phyloP scores from a whole-genome alignment of 2,888 invertebrate species.

The Fragum whitleyi region DNA sequence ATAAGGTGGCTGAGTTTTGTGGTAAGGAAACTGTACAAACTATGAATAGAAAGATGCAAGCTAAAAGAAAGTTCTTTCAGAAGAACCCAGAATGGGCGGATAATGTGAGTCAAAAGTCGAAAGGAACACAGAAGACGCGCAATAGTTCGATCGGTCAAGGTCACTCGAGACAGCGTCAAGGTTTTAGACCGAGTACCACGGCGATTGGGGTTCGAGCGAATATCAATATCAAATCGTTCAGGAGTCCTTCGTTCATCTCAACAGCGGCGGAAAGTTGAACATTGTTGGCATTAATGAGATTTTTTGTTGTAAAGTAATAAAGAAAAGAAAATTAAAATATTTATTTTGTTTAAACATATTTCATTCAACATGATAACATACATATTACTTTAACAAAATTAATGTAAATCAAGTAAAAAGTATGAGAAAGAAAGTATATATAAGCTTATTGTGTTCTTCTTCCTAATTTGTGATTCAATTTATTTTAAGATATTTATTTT shows the following conservation, averaged over 20 bases:
- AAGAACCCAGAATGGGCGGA: slow-evolving; percentile 39
- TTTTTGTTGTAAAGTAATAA: too few relatives aligned
- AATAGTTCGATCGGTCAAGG: neutral
- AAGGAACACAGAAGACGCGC: neutral
- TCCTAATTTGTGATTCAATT: too few relatives aligned
- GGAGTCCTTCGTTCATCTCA: slow-evolving; percentile 33
- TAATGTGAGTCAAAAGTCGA: slow-evolving; percentile 16
- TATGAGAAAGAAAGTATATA: too few relatives aligned
- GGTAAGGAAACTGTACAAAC: slow-evolving; percentile 60
- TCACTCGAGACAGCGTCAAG: neutral
- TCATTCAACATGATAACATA: neutral
- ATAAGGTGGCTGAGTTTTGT: slow-evolving; percentile 61
- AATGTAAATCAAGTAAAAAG: too few relatives aligned
- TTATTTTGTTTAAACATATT: neutral
- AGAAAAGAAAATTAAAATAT: neutral
- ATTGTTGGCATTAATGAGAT: too few relatives aligned
- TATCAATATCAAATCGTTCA: slow-evolving; percentile 36
- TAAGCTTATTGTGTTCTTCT: too few relatives aligned
- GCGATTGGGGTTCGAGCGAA: neutral
- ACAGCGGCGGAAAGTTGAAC: slow-evolving; percentile 21
- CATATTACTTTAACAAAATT: too few relatives aligned
- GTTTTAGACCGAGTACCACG: slow-evolving; percentile 3
- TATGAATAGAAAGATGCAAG: slow-evolving; percentile 49
- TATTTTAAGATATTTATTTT: too few relatives aligned
- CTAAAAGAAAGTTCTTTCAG: slow-evolving; percentile 42